Percentiles rank a stretch among this genome's conserved stretches.
Conservation (phyloP, 2,888 invertebrate genomes). For the Macropis europaea region DNA sequence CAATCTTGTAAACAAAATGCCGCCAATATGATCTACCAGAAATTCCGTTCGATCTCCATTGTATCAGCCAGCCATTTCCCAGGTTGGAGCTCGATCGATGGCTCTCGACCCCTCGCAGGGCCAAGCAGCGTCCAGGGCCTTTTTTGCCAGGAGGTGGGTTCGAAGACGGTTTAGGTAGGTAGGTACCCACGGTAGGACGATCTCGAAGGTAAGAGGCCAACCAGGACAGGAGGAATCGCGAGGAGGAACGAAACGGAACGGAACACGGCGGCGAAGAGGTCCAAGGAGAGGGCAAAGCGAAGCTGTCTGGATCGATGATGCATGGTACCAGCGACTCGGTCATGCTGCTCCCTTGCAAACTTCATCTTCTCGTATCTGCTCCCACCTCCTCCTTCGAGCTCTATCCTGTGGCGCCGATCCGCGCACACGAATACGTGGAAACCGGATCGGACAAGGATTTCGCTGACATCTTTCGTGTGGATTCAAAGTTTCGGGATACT, state of each 20-base stretch:
- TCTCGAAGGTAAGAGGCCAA: slow-evolving; percentile 51
- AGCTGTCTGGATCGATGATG: slow-evolving; percentile 75
- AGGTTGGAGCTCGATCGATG: slow-evolving; percentile 38
- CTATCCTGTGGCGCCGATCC: slow-evolving; percentile 43
- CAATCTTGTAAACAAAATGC: no score
- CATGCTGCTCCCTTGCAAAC: slow-evolving; percentile 68
- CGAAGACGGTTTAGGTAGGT: slow-evolving; percentile 44
- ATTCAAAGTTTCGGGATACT: no score
- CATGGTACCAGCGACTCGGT: slow-evolving; percentile 69
- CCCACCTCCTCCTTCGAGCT: slow-evolving; percentile 22
- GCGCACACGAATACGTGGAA: slow-evolving; percentile 32
- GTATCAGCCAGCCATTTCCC: slow-evolving; percentile 15
- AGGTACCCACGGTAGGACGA: slow-evolving; percentile 44
- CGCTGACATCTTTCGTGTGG: neutral
- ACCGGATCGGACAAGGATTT: slow-evolving; percentile 39
- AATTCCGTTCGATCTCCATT: neutral
- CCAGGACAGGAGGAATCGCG: slow-evolving; percentile 46
- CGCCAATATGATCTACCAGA: no score
- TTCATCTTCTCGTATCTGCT: slow-evolving; percentile 58
- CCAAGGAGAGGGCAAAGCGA: slow-evolving; percentile 34
- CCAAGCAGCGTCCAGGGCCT: slow-evolving; percentile 22
- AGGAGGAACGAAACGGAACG: slow-evolving; percentile 51
- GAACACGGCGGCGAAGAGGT: slow-evolving; percentile 42
- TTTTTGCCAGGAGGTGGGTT: slow-evolving; percentile 45
- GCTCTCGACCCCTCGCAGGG: slow-evolving; percentile 40